Evolutionary conservation across 2,888 invertebrate genomes (phyloP), one percentile per base, ranked within the genome.

Genomic region (Stenolophus ochropezus): DNA sequence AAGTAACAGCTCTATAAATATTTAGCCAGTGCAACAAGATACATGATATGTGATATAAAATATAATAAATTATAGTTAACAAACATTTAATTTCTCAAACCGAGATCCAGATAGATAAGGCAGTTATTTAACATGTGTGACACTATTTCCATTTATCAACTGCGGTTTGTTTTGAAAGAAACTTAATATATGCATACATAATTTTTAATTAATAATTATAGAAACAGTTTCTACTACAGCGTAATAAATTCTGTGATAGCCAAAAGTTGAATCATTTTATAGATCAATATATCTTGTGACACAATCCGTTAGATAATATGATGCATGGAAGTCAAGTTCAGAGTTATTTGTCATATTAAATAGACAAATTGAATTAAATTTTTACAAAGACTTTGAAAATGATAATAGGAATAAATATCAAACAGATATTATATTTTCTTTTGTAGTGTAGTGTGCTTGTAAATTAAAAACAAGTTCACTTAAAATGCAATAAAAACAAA

Each of bases 41-140:
- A 56, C 21, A 42, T 16, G 51, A 51, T 16, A 51, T 51, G 61
- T 25, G 61, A 23, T 25, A 21, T 61, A 61, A 23, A 14, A 61
- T 61, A 23, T 27, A 25, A 61, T 61, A 61, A 61, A 61, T 61
- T 61, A 61, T 20, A 61, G 25, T 8, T 61, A 61, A 61, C 25
- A 61, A 61, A 61, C 61, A 61, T 61, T 20, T 25, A 23, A 61
- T 61, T 61, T 61, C 61, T 61, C 61, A 61, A 61, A 61, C 4
- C 14, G 21, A 25, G 61, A 61, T 61, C 25, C 61, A 58, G 58
- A 58, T 14, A 23, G 61, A 61, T 61, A 61, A 61, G 61, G n/a
- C 5, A 61, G 61, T 25, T 61, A 61, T 61, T 23, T 61, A 23
- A 61, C 25, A 23, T 61, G 20, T 20, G 56, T 56, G 61, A 61